phyloP scores from a whole-genome alignment of 1,140 invertebrate genomes.

The Hormaphis cornu region DNA sequence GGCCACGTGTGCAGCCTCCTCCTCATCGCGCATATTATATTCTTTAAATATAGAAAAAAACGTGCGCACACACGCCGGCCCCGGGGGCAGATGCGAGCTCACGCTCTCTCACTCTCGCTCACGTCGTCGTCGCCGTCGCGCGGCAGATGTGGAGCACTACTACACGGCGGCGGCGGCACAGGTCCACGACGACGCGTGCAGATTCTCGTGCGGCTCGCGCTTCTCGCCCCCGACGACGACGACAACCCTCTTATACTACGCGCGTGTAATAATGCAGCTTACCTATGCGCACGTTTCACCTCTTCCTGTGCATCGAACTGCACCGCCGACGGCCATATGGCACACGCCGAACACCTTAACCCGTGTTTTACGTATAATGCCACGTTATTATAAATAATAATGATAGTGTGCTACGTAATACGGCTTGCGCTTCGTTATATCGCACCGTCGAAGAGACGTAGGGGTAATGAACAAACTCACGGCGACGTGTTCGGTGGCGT shows the following conservation, averaged over 20 bases:
- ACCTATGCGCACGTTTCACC: background rate
- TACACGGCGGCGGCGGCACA: background rate
- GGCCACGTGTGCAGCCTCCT: slow-evolving; percentile 8
- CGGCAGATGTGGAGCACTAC: slow-evolving; percentile 25
- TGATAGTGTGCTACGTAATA: too few relatives aligned
- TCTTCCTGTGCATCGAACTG: slow-evolving; percentile 7
- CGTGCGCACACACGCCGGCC: background rate
- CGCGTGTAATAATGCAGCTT: background rate
- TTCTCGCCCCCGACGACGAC: background rate
- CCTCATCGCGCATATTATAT: slow-evolving; percentile 7
- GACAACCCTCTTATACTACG: background rate
- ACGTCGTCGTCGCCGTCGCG: background rate
- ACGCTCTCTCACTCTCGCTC: background rate
- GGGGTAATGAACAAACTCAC: too few relatives aligned
- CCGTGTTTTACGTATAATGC: too few relatives aligned
- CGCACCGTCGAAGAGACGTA: too few relatives aligned
- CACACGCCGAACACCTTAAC: background rate
- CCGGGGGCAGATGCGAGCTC: slow-evolving; percentile 20
- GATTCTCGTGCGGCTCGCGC: slow-evolving; percentile 10
- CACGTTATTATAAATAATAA: too few relatives aligned
- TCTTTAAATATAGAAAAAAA: slow-evolving; percentile 30
- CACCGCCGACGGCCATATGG: background rate
- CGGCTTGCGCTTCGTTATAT: too few relatives aligned
- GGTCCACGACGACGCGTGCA: slow-evolving; percentile 28
- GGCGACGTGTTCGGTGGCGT: too few relatives aligned